Evolutionary conservation across 2,797 vertebrate genomes (phyloP).

Genomic region (Argya squamiceps): DNA sequence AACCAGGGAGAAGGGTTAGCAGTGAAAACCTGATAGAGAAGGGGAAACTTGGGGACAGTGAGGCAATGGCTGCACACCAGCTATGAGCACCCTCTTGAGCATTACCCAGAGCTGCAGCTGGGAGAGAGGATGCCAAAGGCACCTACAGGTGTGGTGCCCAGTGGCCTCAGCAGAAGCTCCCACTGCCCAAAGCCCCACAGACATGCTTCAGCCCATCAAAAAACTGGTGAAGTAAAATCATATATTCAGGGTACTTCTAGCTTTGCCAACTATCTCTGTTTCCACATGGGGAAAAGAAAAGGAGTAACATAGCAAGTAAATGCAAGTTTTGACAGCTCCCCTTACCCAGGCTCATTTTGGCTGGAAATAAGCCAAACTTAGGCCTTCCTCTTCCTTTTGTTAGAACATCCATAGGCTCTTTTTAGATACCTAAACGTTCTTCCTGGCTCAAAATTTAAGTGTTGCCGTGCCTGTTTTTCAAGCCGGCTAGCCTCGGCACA

Average conservation of each 20-base stretch:
- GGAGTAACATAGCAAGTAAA: neutral
- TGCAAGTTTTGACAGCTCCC: neutral
- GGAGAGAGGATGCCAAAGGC: neutral
- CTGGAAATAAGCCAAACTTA: neutral
- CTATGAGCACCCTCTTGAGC: neutral
- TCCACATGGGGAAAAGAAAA: neutral
- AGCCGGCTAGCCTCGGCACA: too few relatives aligned
- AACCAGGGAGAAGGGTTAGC: neutral
- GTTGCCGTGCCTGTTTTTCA: too few relatives aligned
- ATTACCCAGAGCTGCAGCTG: neutral
- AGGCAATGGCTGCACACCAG: neutral
- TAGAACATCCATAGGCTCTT: accelerated
- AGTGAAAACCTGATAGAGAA: neutral
- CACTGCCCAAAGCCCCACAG: neutral
- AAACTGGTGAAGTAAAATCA: neutral
- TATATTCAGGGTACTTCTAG: neutral
- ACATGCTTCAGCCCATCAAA: neutral
- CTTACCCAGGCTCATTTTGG: neutral
- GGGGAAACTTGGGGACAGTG: neutral
- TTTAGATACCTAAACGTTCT: neutral
- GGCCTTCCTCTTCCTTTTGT: neutral
- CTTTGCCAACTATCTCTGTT: neutral
- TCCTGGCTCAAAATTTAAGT: neutral
- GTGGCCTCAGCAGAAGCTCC: neutral
- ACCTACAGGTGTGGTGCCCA: neutral